Evolutionary conservation across 2,888 invertebrate species (phyloP).

Genomic region (Craniophora ligustri): DNA sequence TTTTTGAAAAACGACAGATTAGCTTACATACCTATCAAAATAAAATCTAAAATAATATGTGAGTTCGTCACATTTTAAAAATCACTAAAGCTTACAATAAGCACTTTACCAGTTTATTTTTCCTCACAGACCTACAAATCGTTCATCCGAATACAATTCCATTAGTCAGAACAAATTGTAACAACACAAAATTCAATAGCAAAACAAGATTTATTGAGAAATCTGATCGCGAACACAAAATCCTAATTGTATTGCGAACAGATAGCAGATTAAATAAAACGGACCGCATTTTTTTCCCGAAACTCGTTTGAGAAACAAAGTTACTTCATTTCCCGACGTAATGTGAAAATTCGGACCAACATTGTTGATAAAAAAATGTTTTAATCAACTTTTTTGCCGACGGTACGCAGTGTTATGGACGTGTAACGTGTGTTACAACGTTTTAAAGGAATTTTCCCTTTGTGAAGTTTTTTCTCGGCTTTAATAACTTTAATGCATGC

Average conservation of each 20-base stretch:
- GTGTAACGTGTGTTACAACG: constrained; percentile 15
- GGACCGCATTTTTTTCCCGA: constrained; percentile 15
- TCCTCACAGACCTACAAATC: neutral
- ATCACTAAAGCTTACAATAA: neutral
- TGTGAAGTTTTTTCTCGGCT: constrained; percentile 28
- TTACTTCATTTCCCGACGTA: constrained; percentile 27
- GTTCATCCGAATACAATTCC: constrained; percentile 4
- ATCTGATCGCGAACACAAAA: constrained; percentile 34
- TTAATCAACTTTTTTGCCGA: constrained; percentile 38
- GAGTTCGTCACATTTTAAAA: neutral
- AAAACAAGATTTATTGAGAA: constrained; percentile 35
- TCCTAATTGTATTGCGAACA: constrained; percentile 24
- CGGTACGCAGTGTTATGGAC: constrained; percentile 9
- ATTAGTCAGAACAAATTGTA: constrained; percentile 16
- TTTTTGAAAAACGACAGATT: too few species aligned
- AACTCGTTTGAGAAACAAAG: constrained; percentile 26
- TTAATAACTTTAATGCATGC: constrained; percentile 14
- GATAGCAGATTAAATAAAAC: constrained; percentile 30
- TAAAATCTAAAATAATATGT: too few species aligned
- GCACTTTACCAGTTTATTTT: neutral
- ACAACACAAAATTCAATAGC: constrained; percentile 11
- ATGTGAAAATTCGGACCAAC: constrained; percentile 17
- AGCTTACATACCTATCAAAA: too few species aligned
- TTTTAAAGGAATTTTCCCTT: constrained; percentile 33
- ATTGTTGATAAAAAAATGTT: constrained; percentile 26